Base-by-base conservation (phyloP, 2,113 vertebrate genomes). In the Python bivittatus region DNA sequence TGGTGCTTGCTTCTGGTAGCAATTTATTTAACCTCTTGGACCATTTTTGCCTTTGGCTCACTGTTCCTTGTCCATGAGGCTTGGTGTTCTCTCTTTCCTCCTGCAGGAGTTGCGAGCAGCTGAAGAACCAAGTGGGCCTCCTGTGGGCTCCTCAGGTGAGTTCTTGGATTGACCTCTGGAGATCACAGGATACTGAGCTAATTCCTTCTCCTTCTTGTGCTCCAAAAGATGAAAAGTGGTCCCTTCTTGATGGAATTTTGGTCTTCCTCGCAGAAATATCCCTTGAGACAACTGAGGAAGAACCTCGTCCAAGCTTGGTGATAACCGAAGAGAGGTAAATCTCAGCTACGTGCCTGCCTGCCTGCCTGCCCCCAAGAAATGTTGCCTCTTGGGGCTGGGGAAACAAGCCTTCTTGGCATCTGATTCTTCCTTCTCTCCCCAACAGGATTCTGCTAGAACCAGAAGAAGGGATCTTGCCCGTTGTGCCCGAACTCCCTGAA, bases 211-310 rank as follows among this genome's bases (percentile, higher is more conserved):
- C n/a, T 33, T 8, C 22, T 12, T 0, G 6, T 25, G 3, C 83
- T 44, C 20, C 5, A 0, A 13, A 11, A 23, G 9, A 10, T 23
- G 38, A 23, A 1, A 25, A 1, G 9, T 42, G 42, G 42, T 0
- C 5, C 8, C 42, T 25, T 0, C 61, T 22, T 58, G 9, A 91
- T 1, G 2, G n/a, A 25, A 33, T 85, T 2, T 25, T 17, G 0
- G 6, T 52, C 8, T 3, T 10, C 23, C 20, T 48, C 56, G 88
- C 95, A 96, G 97, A 97, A 84, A 6, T 97, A 44, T 97, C 96
- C 86, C 94, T 98, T 64, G 97, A 98, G 89, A 60, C 94, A 1
- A 97, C 97, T 0, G 97, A 97, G 86, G 98, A 98, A n/a, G 96
- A 92, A 58, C 44, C 96, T 9, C 97, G 93, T 0, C 91, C 52